These are phyloP conservation scores for Danionella cerebrum DNA, from an alignment of 2,113 vertebrate genomes.

Conservation along the genomic window DNA sequence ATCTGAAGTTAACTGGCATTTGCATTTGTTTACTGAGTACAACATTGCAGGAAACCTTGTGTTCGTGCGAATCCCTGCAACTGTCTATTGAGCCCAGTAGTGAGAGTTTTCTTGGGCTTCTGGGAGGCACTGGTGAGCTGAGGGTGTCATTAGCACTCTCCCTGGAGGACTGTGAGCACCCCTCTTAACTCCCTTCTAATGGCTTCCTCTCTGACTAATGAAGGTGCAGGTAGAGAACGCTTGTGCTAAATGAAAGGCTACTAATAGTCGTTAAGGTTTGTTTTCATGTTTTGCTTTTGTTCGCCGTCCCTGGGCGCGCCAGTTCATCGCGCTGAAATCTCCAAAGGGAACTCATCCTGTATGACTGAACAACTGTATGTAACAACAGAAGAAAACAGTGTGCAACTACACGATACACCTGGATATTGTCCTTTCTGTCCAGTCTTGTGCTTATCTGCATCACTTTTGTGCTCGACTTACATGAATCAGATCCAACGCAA, in stretches of 20 bases:
- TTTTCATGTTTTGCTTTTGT: slow-evolving; percentile 32
- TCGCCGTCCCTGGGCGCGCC: background rate
- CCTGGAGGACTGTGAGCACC: slow-evolving; percentile 23
- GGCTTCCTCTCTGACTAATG: slow-evolving; percentile 33
- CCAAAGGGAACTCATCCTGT: slow-evolving; percentile 18
- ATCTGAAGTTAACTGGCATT: no score
- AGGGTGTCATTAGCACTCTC: slow-evolving; percentile 32
- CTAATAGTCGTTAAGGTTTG: slow-evolving; percentile 32
- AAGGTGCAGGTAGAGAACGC: slow-evolving; percentile 40
- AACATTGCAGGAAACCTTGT: background rate
- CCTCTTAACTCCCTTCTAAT: slow-evolving; percentile 23
- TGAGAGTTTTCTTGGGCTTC: slow-evolving; percentile 22
- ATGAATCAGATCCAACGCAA: no score
- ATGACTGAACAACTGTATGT: slow-evolving; percentile 9
- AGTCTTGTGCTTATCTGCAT: background rate
- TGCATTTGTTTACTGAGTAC: no score
- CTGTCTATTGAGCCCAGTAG: background rate
- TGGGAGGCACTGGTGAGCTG: slow-evolving; percentile 27
- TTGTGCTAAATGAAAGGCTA: slow-evolving; percentile 25
- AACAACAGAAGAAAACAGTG: background rate
- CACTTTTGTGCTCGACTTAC: no score
- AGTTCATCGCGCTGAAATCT: slow-evolving; percentile 22
- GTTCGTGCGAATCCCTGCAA: background rate
- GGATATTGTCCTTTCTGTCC: no score
- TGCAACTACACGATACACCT: background rate